Base-by-base conservation (phyloP, 2,113 vertebrate genomes). In the Apeltes quadracus region DNA sequence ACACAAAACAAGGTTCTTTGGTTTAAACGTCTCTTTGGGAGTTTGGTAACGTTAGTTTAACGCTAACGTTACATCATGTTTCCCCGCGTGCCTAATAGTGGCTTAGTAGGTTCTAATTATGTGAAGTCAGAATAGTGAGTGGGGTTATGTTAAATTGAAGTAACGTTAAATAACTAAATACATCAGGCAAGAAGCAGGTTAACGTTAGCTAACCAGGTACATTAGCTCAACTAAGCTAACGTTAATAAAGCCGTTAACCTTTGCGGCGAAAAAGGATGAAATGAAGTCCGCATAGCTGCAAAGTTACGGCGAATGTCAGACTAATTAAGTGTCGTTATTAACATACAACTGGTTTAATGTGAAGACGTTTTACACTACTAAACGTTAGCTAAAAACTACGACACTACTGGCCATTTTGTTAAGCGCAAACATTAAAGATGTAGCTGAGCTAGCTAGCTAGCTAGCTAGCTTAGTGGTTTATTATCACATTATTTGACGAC, bases 391-490 rank as follows among this genome's bases (percentile, higher is more conserved):
- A 41, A 32, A 64, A 78, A 76, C 63, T 67, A 68, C 44, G 12
- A n/a, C 44, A 27, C 39, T 23, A 53, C 46, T 78, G 75, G 79
- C 82, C 82, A 84, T 87, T 75, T 88, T 80, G 81, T 75, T 73
- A 7, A 78, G 62, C 36, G 46, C 25, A 54, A 78, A 61, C 69
- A 69, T 50, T 58, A 61, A 57, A 61, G 51, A 20, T 64, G 36
- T 43, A 48, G 73, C 78, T 84, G 79, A 74, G 81, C 82, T 61
- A 20, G 72, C 79, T 61, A 74, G 81, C 82, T 61, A 20, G 72
- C 79, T 61, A 72, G 53, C 68, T 80, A 84, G 61, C 73, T 46
- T 13, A n/a, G 10, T 39, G 18, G 3, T 9, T 69, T 23, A 25
- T 20, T 2, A 22, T 46, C 38, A 3, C 1, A 32, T 9, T 8